phyloP scores from a whole-genome alignment of 2,113 vertebrate species.

The Paradoxurus hermaphroditus region DNA sequence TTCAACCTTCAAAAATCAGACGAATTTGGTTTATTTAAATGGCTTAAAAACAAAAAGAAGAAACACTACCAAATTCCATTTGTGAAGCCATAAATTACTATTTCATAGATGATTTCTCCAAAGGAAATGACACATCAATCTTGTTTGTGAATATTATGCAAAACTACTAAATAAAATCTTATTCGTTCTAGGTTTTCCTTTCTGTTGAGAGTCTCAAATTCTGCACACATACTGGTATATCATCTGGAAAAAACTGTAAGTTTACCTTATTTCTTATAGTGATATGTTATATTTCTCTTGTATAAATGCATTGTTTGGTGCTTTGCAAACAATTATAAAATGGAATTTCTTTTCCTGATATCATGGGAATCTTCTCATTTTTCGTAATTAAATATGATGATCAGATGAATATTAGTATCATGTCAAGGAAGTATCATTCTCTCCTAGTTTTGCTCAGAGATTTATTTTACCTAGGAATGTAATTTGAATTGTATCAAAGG shows the following conservation, averaged over 20 bases:
- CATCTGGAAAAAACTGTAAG: not conserved
- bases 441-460: not conserved
- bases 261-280: not conserved
- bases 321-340: not conserved
- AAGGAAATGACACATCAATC: not conserved
- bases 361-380: not conserved
- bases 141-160: not conserved
- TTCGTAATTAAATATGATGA: not conserved
- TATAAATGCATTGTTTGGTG: not conserved
- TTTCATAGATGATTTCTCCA: not conserved
- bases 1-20: not conserved
- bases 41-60: not conserved
- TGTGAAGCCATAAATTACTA: not conserved
- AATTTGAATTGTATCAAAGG: not conserved
- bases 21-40: not conserved
- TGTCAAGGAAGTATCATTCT: not conserved
- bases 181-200: not conserved
- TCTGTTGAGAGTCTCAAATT: not conserved
- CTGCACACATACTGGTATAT: not conserved
- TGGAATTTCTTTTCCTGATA: conserved; percentile 22
- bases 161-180: not conserved
- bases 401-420: not conserved
- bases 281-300: not conserved
- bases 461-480: not conserved
- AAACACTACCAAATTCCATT: not conserved